phyloP scores from a whole-genome alignment of 2,113 vertebrate genomes.

The Nannospalax galili region DNA sequence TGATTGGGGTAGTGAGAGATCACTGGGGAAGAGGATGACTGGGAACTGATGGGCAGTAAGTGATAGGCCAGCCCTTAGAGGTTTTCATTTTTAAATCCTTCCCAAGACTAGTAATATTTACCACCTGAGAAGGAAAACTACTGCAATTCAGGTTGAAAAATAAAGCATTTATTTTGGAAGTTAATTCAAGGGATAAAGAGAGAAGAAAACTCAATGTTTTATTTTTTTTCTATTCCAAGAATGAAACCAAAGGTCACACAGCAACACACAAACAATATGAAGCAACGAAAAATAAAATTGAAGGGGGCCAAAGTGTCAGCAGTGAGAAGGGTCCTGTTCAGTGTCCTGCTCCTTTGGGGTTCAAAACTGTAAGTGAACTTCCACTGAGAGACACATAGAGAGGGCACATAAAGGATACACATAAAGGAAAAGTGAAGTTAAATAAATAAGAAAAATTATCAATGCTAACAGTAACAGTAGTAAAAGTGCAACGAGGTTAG shows the following conservation, averaged over 20 bases:
- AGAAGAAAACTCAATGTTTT: slow-evolving; percentile 64
- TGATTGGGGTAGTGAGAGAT: neutral
- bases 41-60: neutral
- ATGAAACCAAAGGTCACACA: slow-evolving; percentile 77
- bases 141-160: slow-evolving; percentile 86
- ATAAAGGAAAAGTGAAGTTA: neutral
- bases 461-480: neutral
- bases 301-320: neutral
- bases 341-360: neutral
- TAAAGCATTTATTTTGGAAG: slow-evolving; percentile 88
- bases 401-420: too few relatives aligned
- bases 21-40: neutral
- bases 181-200: slow-evolving; percentile 63
- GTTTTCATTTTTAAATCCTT: slow-evolving; percentile 44
- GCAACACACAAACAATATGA: slow-evolving; percentile 76
- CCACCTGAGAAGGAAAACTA: slow-evolving; percentile 64
- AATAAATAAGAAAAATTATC: slow-evolving; percentile 59
- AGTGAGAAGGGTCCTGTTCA: neutral
- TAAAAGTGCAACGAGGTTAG: neutral
- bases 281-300: slow-evolving; percentile 64
- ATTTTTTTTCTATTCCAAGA: slow-evolving; percentile 66
- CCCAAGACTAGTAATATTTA: slow-evolving; percentile 8
- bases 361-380: slow-evolving; percentile 40
- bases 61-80: neutral
- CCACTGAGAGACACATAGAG: neutral